Percentiles rank a stretch among this genome's conserved stretches.
Evolutionary conservation across 2,797 vertebrate species (phyloP).

Genomic region (Thamnophis elegans): DNA sequence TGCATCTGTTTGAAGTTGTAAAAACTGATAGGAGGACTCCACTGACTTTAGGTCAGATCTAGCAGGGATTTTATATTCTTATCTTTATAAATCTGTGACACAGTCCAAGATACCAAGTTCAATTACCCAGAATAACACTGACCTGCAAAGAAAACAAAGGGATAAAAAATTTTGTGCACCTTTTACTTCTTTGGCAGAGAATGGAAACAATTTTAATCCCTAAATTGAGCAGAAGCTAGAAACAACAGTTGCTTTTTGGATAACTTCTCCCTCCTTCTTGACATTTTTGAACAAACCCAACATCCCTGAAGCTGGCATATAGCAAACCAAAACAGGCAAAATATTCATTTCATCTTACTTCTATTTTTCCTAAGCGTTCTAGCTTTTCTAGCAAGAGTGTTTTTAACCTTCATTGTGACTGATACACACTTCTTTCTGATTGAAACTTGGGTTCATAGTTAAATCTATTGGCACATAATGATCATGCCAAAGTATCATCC

Average conservation of each 20-base stretch:
- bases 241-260: neutral
- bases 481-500: neutral
- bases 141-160: neutral
- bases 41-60: neutral
- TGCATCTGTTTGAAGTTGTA: neutral
- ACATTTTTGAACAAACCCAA: neutral
- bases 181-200: neutral
- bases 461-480: neutral
- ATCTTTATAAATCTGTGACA: neutral
- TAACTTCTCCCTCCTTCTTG: neutral
- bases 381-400: neutral
- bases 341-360: neutral
- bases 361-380: neutral
- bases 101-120: neutral
- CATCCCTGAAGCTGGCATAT: neutral
- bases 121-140: too few relatives aligned
- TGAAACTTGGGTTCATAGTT: conserved; percentile 29
- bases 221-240: neutral
- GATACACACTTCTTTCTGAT: conserved; percentile 43
- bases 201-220: neutral
- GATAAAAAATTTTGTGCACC: neutral
- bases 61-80: neutral
- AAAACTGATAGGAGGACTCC: neutral
- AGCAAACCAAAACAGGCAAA: neutral
- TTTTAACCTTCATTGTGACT: conserved; percentile 3